Conservation (phyloP, 2,113 vertebrate species). For the Myotis davidii region DNA sequence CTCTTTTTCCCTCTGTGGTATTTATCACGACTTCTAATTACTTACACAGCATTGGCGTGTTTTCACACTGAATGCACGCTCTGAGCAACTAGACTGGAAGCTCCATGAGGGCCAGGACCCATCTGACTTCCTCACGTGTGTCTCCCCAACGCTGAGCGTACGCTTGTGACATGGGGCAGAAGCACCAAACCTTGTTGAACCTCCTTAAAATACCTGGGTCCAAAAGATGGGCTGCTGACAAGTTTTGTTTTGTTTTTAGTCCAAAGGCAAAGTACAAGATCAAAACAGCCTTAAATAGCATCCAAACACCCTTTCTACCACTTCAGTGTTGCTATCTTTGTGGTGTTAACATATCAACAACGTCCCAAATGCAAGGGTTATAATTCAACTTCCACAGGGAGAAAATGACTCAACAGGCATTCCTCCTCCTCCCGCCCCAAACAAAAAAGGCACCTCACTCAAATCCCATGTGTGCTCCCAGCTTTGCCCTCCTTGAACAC, state of each 20-base stretch:
- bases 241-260: background rate
- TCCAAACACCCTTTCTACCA: background rate
- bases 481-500: background rate
- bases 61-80: accelerated
- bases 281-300: background rate
- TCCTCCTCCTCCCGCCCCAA: slow-evolving; percentile 11
- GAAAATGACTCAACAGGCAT: slow-evolving; percentile 24
- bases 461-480: background rate
- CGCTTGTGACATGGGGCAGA: background rate
- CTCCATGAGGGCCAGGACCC: background rate
- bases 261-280: background rate
- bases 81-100: background rate
- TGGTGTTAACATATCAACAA: slow-evolving; percentile 35
- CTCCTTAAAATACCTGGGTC: background rate
- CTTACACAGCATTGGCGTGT: accelerated
- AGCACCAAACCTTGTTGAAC: background rate
- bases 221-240: background rate
- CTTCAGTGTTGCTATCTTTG: background rate
- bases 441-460: background rate
- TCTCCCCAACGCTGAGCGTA: background rate
- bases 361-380: background rate
- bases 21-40: accelerated
- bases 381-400: background rate
- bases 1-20: accelerated
- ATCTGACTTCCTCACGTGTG: accelerated